phyloP scores from a whole-genome alignment of 2,113 vertebrate species.

The Cyanistes caeruleus region DNA sequence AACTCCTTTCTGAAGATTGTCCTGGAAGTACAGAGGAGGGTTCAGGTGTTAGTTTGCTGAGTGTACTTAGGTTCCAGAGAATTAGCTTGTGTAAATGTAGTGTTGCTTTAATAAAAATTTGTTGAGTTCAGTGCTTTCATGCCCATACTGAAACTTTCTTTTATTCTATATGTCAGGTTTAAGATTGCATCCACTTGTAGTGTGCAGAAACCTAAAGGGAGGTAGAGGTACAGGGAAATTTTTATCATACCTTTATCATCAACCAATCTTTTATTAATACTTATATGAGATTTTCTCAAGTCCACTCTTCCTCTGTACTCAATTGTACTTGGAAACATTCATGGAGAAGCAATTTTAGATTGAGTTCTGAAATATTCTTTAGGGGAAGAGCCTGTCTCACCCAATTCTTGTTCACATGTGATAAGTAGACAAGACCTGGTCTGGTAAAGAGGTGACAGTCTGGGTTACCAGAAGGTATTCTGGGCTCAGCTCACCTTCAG shows the following conservation, averaged over 20 bases:
- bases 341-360: neutral
- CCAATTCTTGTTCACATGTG: neutral
- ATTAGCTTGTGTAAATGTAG: neutral
- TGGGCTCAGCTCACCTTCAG: neutral
- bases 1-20: neutral
- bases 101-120: neutral
- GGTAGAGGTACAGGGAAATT: neutral
- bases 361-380: neutral
- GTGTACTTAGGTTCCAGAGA: neutral
- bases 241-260: neutral
- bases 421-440: neutral
- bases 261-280: neutral
- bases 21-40: neutral
- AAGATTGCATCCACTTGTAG: neutral
- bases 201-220: neutral
- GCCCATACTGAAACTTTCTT: neutral
- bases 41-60: neutral
- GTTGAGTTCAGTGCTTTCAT: neutral
- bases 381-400: neutral
- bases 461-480: neutral
- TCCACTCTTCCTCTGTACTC: neutral
- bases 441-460: neutral
- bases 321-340: neutral
- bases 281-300: neutral
- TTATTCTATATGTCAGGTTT: neutral